Conservation (phyloP, 2,113 vertebrate species). For the Pomatostomus ruficeps region DNA sequence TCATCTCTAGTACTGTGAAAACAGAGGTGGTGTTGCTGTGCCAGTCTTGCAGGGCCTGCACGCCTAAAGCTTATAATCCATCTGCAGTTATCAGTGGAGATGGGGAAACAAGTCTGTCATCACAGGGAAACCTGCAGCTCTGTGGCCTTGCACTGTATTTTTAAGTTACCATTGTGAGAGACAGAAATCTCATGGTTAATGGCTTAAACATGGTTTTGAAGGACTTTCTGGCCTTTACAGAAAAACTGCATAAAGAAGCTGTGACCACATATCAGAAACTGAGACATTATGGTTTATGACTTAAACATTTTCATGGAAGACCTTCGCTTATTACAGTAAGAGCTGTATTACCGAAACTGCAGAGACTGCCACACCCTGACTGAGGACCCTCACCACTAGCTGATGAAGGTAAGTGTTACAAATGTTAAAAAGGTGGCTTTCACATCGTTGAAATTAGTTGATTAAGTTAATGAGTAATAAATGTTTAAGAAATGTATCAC, state of each 20-base stretch:
- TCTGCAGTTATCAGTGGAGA: neutral
- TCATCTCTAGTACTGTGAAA: neutral
- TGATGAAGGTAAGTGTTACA: no score
- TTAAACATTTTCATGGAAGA: no score
- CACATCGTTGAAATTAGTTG: no score
- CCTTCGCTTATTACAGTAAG: no score
- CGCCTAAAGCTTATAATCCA: rapidly evolving
- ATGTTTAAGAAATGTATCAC: no score
- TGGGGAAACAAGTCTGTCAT: neutral
- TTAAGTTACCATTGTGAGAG: neutral
- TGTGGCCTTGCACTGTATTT: neutral
- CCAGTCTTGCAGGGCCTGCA: neutral
- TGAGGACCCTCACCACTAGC: no score
- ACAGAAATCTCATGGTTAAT: neutral
- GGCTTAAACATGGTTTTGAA: neutral
- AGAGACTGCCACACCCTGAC: no score
- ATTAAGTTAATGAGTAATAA: no score
- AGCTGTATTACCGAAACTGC: no score
- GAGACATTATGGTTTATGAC: no score
- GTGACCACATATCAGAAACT: neutral
- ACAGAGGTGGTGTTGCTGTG: rapidly evolving
- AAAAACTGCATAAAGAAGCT: rapidly evolving
- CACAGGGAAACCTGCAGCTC: neutral
- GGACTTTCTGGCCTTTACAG: neutral
- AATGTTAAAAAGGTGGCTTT: no score